phyloP scores from a whole-genome alignment of 2,113 vertebrate species.

The Promerops cafer region DNA sequence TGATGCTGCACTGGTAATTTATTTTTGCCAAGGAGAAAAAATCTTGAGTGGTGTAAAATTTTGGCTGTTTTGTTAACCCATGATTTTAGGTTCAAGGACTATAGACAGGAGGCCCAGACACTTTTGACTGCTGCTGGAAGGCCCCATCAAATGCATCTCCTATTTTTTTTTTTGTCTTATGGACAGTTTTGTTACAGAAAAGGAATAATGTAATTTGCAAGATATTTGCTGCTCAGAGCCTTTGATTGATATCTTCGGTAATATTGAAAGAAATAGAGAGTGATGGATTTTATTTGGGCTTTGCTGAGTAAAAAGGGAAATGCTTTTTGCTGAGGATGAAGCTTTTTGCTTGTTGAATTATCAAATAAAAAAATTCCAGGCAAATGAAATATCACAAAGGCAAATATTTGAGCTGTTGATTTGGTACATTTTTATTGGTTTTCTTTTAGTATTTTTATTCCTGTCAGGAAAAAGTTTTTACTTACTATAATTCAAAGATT shows the following conservation, averaged over 20 bases:
- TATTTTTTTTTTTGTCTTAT: not conserved
- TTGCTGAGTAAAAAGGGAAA: not conserved
- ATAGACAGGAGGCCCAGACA: conserved; percentile 1
- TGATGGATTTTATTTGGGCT: not conserved
- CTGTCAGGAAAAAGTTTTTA: not conserved
- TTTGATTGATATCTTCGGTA: not conserved
- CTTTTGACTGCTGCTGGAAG: not conserved
- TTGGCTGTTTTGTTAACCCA: conserved; percentile 19
- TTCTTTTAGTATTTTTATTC: not conserved
- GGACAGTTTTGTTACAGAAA: not conserved
- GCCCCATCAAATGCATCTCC: not conserved
- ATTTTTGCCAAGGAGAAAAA: not conserved
- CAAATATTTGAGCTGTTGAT: not conserved
- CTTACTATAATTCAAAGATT: not conserved
- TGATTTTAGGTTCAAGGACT: not conserved
- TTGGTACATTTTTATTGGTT: not conserved
- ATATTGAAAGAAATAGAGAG: not conserved
- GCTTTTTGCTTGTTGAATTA: not conserved
- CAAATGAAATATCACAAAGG: not conserved
- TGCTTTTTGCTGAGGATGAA: not conserved
- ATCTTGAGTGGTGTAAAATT: not conserved
- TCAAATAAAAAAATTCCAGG: not conserved
- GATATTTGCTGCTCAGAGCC: not conserved
- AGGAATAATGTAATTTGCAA: not conserved
- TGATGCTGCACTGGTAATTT: not conserved